Conservation (phyloP, 2,113 vertebrate genomes). For the Stigmatopora nigra region DNA sequence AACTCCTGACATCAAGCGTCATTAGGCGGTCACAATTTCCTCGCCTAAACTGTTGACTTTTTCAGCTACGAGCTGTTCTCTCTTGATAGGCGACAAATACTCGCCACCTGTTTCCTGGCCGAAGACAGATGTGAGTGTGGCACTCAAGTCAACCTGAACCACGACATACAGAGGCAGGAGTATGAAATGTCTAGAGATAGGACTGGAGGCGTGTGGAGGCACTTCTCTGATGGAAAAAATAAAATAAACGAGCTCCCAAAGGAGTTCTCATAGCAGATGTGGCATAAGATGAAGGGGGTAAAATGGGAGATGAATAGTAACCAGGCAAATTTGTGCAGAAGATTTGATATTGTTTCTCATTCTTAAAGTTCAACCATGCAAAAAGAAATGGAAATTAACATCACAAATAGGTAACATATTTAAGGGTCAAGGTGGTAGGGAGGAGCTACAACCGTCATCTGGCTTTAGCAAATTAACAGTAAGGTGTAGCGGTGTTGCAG, state of each 20-base stretch:
- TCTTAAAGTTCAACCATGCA: neutral
- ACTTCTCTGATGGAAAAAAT: constrained; percentile 23
- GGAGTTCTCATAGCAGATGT: constrained; percentile 28
- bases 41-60: constrained; percentile 38
- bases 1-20: constrained; percentile 37
- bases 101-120: constrained; percentile 38
- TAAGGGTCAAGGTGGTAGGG: constrained; percentile 1
- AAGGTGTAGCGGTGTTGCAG: constrained; percentile 27
- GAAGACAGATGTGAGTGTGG: constrained; percentile 34
- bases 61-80: constrained; percentile 25
- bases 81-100: constrained; percentile 20
- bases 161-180: constrained; percentile 26
- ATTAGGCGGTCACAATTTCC: constrained; percentile 18
- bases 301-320: constrained; percentile 4
- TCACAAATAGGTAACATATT: constrained; percentile 2
- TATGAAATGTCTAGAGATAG: constrained; percentile 15
- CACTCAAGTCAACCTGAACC: constrained; percentile 26
- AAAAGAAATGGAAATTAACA: neutral
- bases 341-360: constrained; percentile 23
- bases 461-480: constrained; percentile 36
- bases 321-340: constrained; percentile 22
- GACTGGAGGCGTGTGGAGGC: constrained; percentile 25
- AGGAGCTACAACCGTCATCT: constrained; percentile 12
- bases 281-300: constrained; percentile 23
- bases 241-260: constrained; percentile 45